Evolutionary conservation across 2,113 vertebrate species (phyloP).

Genomic region (Glaucidium brasilianum): DNA sequence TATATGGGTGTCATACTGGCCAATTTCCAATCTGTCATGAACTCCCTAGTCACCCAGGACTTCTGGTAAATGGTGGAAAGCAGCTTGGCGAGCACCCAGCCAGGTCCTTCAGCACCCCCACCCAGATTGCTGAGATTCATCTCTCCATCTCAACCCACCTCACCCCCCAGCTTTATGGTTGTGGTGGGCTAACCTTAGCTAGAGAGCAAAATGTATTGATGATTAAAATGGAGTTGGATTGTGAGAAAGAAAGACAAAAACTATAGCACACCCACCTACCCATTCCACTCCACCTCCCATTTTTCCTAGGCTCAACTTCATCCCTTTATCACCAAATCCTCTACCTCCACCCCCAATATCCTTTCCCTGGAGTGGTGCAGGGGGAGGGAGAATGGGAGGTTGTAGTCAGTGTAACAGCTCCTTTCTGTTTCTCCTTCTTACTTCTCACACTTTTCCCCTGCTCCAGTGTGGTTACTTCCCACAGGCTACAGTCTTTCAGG

Average conservation of each 20-base stretch:
- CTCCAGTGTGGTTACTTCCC: not conserved
- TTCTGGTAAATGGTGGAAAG: too few species aligned
- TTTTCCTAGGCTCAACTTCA: not conserved
- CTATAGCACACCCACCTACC: not conserved
- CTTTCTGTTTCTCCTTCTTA: not conserved
- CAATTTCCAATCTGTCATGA: too few species aligned
- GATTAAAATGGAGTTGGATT: not conserved
- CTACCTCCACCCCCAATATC: not conserved
- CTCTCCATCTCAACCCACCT: not conserved
- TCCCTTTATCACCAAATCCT: not conserved
- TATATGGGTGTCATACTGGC: too few species aligned
- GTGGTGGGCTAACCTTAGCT: not conserved
- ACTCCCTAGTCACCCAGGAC: too few species aligned
- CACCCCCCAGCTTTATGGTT: fast-evolving
- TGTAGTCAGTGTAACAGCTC: not conserved
- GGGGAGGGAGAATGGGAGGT: fast-evolving
- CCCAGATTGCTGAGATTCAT: not conserved
- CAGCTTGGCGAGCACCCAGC: too few species aligned
- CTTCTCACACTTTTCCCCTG: not conserved
- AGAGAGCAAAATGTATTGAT: not conserved
- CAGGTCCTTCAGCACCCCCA: too few species aligned
- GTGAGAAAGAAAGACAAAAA: not conserved
- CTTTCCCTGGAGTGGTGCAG: not conserved
- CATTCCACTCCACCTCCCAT: fast-evolving
- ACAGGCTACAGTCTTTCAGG: not conserved